These are phyloP conservation scores for Altica lythri DNA, from an alignment of 2,888 invertebrate genomes.

Conservation along the genomic window DNA sequence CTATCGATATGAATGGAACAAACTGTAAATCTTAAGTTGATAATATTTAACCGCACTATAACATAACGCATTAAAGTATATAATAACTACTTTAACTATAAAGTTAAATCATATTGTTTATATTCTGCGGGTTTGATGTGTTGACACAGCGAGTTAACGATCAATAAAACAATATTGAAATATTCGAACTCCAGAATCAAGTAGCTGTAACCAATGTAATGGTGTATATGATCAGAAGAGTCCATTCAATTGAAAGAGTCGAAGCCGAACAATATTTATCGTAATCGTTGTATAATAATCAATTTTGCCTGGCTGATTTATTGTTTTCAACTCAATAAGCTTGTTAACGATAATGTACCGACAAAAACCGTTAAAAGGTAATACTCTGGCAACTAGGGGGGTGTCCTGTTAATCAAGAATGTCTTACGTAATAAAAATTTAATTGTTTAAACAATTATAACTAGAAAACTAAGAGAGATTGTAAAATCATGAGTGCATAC, in stretches of 20 bases:
- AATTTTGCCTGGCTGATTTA: slow-evolving; percentile 15
- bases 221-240: background rate
- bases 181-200: slow-evolving; percentile 19
- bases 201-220: slow-evolving; percentile 24
- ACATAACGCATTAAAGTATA: no score
- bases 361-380: no score
- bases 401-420: no score
- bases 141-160: slow-evolving; percentile 13
- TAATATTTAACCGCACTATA: no score
- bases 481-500: no score
- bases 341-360: no score
- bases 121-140: slow-evolving; percentile 5
- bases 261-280: slow-evolving; percentile 23
- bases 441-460: no score
- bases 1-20: no score
- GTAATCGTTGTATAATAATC: slow-evolving; percentile 14
- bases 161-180: slow-evolving; percentile 27
- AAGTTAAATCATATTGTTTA: slow-evolving; percentile 13
- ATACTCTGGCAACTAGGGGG: no score
- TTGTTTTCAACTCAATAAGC: slow-evolving; percentile 22
- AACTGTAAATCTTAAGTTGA: no score
- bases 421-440: no score
- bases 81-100: background rate
- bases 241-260: slow-evolving; percentile 23
- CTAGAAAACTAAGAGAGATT: no score